Evolutionary conservation across 2,797 vertebrate species (phyloP).

Genomic region (Strix occidentalis): DNA sequence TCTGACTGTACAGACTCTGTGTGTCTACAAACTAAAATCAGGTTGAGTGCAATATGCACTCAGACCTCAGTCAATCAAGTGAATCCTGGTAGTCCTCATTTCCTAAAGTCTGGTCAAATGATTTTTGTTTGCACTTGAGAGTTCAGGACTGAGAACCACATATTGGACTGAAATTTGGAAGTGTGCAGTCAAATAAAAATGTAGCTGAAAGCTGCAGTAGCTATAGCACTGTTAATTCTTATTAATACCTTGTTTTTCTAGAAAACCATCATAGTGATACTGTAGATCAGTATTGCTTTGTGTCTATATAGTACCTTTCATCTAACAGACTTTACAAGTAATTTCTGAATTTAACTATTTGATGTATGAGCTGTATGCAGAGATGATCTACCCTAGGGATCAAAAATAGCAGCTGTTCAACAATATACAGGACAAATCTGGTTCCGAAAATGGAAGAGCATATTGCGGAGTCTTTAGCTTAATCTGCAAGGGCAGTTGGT

Average conservation of each 20-base stretch:
- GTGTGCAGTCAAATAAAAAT: background rate
- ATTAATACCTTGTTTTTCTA: background rate
- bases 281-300: background rate
- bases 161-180: background rate
- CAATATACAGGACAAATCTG: background rate
- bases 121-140: background rate
- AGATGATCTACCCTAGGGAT: background rate
- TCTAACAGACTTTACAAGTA: background rate
- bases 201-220: background rate
- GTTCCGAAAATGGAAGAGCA: background rate
- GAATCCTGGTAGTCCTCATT: background rate
- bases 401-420: background rate
- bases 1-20: background rate
- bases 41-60: background rate
- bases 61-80: background rate
- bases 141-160: background rate
- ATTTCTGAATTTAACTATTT: background rate
- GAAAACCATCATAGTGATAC: background rate
- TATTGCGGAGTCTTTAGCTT: background rate
- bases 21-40: background rate
- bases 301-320: background rate
- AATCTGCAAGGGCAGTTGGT: background rate
- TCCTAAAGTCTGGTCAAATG: background rate
- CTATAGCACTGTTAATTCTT: background rate
- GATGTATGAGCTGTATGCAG: background rate